These are phyloP conservation scores for Coregonus suidteri DNA, from an alignment of 2,797 vertebrate genomes.

Conservation along the genomic window DNA sequence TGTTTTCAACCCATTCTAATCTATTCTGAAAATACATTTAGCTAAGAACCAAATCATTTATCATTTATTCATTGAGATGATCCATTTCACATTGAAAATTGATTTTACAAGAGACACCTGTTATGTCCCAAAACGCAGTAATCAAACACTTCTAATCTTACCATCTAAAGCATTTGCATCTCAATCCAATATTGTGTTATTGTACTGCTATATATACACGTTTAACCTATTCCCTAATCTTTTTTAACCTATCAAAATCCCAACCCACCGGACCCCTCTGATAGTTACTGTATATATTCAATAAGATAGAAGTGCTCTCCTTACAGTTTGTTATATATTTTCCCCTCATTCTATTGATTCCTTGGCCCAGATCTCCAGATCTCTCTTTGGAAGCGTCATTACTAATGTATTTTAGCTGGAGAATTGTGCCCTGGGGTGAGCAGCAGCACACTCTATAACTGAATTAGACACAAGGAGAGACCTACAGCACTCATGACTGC, in stretches of 20 bases:
- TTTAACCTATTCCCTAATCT: neutral
- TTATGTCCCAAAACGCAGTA: neutral
- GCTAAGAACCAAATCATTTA: neutral
- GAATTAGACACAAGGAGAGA: slow-evolving; percentile 15
- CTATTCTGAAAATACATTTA: neutral
- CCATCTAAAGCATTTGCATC: neutral
- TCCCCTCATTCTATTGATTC: slow-evolving; percentile 20
- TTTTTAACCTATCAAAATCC: neutral
- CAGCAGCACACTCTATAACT: slow-evolving; percentile 21
- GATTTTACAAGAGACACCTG: too few species aligned
- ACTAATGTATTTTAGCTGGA: slow-evolving; percentile 19
- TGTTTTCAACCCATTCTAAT: neutral
- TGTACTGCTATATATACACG: neutral
- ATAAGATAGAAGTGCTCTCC: neutral
- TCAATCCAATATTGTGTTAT: neutral
- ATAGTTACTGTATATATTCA: neutral
- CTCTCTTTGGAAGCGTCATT: slow-evolving; percentile 10
- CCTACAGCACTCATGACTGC: slow-evolving; percentile 12
- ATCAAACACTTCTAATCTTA: neutral
- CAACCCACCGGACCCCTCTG: neutral
- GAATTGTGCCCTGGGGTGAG: slow-evolving; percentile 29
- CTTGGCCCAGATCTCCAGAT: neutral
- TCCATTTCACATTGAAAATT: neutral
- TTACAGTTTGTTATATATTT: slow-evolving; percentile 13
- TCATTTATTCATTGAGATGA: neutral